phyloP scores from a whole-genome alignment of 2,113 vertebrate species.

The Tympanuchus pallidicinctus region DNA sequence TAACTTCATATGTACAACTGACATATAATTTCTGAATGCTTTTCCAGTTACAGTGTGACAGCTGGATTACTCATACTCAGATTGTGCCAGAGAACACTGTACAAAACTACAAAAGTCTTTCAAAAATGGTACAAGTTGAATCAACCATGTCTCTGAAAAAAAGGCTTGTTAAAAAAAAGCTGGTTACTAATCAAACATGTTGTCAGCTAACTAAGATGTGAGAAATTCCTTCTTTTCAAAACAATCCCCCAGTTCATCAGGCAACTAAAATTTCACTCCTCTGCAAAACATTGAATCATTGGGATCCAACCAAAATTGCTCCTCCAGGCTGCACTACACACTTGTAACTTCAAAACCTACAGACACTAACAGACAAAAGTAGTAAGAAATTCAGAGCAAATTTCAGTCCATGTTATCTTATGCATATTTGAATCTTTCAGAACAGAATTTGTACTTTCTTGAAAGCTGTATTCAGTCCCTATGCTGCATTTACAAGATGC shows the following conservation, averaged over 20 bases:
- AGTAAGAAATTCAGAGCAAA: neutral
- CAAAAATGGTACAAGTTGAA: conserved; percentile 19
- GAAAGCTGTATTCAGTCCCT: neutral
- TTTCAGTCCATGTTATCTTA: neutral
- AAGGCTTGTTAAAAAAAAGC: conserved; percentile 3
- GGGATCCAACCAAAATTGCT: neutral
- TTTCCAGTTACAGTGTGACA: conserved; percentile 48
- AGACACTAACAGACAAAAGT: neutral
- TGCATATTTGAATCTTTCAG: neutral
- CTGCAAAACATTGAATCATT: neutral
- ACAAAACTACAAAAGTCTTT: conserved; percentile 18
- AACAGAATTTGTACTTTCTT: neutral
- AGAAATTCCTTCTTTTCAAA: conserved; percentile 21
- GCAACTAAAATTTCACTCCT: conserved; percentile 4
- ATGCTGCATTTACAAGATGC: neutral
- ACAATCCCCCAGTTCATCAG: neutral
- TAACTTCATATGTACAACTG: conserved; percentile 40
- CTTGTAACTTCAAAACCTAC: neutral
- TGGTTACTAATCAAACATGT: conserved; percentile 6
- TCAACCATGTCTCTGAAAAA: conserved; percentile 27
- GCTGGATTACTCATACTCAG: conserved; percentile 30
- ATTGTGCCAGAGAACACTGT: conserved; percentile 24
- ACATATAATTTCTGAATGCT: conserved; percentile 46
- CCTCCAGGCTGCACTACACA: neutral
- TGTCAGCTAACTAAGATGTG: neutral